A percentile compares a stretch with the other conserved stretches of the same genome.
phyloP scores from a whole-genome alignment of 2,888 invertebrate species.

The Amiota minor region DNA sequence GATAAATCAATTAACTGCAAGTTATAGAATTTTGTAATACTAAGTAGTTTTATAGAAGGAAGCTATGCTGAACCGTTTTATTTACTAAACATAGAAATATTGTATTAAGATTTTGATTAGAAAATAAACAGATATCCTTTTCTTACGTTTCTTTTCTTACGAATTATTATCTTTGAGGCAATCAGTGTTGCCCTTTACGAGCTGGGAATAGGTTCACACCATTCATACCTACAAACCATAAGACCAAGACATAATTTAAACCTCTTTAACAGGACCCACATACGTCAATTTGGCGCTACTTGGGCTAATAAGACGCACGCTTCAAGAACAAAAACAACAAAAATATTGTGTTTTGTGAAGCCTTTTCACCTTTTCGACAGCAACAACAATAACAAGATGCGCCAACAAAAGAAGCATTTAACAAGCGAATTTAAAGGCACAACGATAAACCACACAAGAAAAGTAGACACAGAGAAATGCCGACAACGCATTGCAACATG shows the following conservation, averaged over 20 bases:
- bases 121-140: no score
- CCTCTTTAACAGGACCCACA: neutral
- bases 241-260: slow-evolving; percentile 22
- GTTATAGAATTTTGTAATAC: no score
- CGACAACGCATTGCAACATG: slow-evolving; percentile 49
- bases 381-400: slow-evolving; percentile 27
- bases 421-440: slow-evolving; percentile 44
- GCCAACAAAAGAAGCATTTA: slow-evolving; percentile 37
- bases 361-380: slow-evolving; percentile 18
- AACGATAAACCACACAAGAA: slow-evolving; percentile 35
- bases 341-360: slow-evolving; percentile 21
- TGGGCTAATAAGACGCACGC: slow-evolving; percentile 59
- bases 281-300: slow-evolving; percentile 38
- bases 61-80: no score
- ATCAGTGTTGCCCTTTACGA: slow-evolving; percentile 20
- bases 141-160: neutral
- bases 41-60: no score
- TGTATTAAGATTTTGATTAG: no score
- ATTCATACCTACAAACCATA: neutral
- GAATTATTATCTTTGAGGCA: neutral
- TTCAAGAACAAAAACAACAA: slow-evolving; percentile 43
- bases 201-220: slow-evolving; percentile 38
- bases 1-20: no score
- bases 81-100: no score
- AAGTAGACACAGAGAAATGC: slow-evolving; percentile 53